These are phyloP conservation scores for Hapalemur alaotrensis DNA, from an alignment of 2,797 vertebrate genomes.

Conservation along the genomic window DNA sequence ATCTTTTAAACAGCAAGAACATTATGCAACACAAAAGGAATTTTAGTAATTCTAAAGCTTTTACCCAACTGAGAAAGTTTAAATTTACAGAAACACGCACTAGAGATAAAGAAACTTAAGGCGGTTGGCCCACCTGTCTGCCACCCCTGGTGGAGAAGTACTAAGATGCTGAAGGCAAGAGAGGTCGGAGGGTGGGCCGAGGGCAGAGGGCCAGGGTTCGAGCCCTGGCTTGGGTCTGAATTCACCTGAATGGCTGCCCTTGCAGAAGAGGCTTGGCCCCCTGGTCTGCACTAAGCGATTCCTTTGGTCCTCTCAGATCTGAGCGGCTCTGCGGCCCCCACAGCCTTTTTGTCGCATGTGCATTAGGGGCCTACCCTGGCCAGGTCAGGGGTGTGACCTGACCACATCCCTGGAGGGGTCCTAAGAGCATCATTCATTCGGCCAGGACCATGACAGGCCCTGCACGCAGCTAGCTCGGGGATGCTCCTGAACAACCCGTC, in stretches of 20 bases:
- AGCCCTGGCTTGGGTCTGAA: neutral
- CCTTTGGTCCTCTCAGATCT: neutral
- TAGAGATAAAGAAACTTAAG: neutral
- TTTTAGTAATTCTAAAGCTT: conserved; percentile 61
- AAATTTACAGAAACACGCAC: conserved; percentile 25
- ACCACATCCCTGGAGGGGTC: neutral
- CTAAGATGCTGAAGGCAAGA: neutral
- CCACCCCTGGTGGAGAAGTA: neutral
- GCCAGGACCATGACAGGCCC: neutral
- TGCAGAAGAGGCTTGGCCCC: neutral
- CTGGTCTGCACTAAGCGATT: neutral
- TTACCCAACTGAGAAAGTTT: conserved; percentile 27
- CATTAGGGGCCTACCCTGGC: neutral
- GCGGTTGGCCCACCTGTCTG: neutral
- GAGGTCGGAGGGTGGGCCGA: no score
- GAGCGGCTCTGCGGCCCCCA: neutral
- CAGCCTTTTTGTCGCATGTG: neutral
- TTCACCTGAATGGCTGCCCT: neutral
- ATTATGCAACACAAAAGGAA: conserved; percentile 63
- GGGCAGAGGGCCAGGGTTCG: neutral
- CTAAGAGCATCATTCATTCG: fast-evolving
- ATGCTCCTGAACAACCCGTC: neutral
- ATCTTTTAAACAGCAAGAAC: conserved; percentile 64
- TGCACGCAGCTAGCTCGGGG: fast-evolving
- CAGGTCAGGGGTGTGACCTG: neutral